Percentiles rank a stretch among this genome's conserved stretches.
These are phyloP conservation scores for Cynaeus angustus DNA, from an alignment of 2,888 invertebrate genomes.

Conservation along the genomic window DNA sequence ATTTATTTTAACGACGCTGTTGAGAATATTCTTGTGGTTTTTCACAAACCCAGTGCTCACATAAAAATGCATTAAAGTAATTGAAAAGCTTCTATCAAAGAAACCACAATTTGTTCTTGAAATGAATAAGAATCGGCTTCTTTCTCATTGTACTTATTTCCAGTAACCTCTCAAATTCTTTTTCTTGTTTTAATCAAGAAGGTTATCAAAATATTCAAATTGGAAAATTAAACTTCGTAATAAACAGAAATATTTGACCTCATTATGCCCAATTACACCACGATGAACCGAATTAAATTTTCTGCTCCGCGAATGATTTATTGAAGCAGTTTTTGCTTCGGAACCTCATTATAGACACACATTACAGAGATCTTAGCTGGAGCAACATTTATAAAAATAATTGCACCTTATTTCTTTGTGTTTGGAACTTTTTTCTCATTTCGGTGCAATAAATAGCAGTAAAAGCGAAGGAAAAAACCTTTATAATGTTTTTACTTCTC, in stretches of 20 bases:
- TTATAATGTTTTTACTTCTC: too few species aligned
- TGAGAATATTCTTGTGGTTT: conserved; percentile 12
- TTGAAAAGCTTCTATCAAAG: conserved; percentile 27
- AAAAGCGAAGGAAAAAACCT: too few species aligned
- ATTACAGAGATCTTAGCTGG: too few species aligned
- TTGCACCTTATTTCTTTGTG: too few species aligned
- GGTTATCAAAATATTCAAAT: conserved; percentile 13
- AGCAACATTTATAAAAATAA: too few species aligned
- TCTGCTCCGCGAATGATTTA: neutral
- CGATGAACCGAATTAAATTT: neutral
- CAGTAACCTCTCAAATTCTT: conserved; percentile 14
- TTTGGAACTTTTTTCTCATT: too few species aligned
- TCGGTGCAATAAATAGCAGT: too few species aligned
- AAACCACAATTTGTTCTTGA: conserved; percentile 26
- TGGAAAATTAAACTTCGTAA: conserved; percentile 4
- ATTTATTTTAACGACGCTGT: conserved; percentile 26
- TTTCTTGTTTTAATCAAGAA: conserved; percentile 8
- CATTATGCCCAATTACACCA: conserved; percentile 7
- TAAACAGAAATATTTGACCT: conserved; percentile 14
- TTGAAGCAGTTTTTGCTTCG: too few species aligned
- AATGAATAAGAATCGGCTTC: conserved; percentile 21
- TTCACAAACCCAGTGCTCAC: conserved; percentile 3
- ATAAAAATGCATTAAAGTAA: conserved; percentile 32
- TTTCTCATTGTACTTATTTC: conserved; percentile 1
- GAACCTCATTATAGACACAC: too few species aligned